Conservation (phyloP, 1,140 invertebrate species). For the Drosophila murphyi region DNA sequence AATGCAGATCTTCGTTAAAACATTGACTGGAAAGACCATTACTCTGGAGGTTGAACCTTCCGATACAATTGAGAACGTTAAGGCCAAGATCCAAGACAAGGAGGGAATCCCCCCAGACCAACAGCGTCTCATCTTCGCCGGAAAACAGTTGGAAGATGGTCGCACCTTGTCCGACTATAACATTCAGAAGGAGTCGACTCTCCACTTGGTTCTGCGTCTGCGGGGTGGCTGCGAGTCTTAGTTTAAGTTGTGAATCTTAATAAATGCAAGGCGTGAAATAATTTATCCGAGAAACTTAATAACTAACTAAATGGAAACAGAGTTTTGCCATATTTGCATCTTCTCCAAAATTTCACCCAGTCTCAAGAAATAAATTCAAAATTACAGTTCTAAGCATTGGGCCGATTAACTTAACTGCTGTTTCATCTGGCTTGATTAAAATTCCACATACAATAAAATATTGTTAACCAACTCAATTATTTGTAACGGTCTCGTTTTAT, state of each 20-base stretch:
- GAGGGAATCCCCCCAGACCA: conserved; percentile 90
- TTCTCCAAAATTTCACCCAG: conserved; percentile 40
- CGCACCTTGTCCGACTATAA: conserved; percentile 92
- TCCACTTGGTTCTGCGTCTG: conserved; percentile 93
- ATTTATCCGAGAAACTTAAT: conserved; percentile 26
- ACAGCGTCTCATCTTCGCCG: conserved; percentile 90
- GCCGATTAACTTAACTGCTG: conserved; percentile 24
- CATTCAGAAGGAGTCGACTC: conserved; percentile 95
- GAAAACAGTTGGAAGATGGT: conserved; percentile 93
- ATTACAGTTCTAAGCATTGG: conserved; percentile 41
- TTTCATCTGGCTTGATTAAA: conserved; percentile 46
- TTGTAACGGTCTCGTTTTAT: too few relatives aligned
- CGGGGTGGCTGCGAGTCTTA: conserved; percentile 88
- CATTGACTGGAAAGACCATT: conserved; percentile 93
- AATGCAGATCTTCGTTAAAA: conserved; percentile 95
- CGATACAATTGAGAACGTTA: conserved; percentile 83
- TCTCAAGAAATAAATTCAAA: conserved; percentile 34
- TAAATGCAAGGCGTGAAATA: conserved; percentile 27
- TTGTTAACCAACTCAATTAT: neutral
- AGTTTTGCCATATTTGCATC: conserved; percentile 16
- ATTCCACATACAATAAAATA: conserved; percentile 47
- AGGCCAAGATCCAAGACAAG: conserved; percentile 69
- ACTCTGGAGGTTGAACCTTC: conserved; percentile 87
- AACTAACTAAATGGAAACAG: conserved; percentile 6
- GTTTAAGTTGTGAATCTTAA: conserved; percentile 44